Evolutionary conservation across 2,797 vertebrate species (phyloP).

Genomic region (Micropoecilia bifurca): DNA sequence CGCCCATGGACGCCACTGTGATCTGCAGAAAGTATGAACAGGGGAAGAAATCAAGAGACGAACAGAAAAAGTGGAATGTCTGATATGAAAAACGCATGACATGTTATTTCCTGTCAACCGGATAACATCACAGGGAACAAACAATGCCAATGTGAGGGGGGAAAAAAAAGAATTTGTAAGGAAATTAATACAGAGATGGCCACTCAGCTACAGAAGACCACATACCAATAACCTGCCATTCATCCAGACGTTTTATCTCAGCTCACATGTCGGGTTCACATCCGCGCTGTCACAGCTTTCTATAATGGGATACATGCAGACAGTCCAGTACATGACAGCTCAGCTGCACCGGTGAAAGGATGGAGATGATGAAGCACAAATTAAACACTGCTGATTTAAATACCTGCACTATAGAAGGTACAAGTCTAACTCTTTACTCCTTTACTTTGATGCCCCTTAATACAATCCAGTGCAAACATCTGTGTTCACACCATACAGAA

Average conservation of each 20-base stretch:
- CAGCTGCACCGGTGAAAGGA: background rate
- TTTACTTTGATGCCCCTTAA: background rate
- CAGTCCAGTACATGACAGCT: background rate
- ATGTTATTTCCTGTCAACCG: slow-evolving; percentile 35
- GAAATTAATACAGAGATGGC: slow-evolving; percentile 58
- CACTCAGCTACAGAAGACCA: slow-evolving; percentile 17
- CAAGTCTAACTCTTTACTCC: background rate
- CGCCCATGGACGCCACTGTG: slow-evolving; percentile 4
- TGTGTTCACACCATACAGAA: background rate
- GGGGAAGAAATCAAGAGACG: slow-evolving; percentile 20
- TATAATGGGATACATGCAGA: background rate
- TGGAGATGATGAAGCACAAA: background rate
- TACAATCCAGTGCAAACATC: background rate
- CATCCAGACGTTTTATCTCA: slow-evolving; percentile 26
- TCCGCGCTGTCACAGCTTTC: slow-evolving; percentile 16
- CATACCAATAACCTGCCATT: slow-evolving; percentile 31
- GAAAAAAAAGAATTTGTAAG: slow-evolving; percentile 38
- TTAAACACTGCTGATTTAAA: background rate
- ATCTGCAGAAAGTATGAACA: background rate
- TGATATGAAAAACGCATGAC: slow-evolving; percentile 20
- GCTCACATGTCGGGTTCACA: slow-evolving; percentile 15
- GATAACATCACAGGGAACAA: slow-evolving; percentile 52
- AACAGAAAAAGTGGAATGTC: background rate
- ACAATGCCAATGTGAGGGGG: slow-evolving; percentile 44
- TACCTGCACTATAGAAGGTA: background rate